phyloP scores from a whole-genome alignment of 2,113 vertebrate species.

The Martes martes region DNA sequence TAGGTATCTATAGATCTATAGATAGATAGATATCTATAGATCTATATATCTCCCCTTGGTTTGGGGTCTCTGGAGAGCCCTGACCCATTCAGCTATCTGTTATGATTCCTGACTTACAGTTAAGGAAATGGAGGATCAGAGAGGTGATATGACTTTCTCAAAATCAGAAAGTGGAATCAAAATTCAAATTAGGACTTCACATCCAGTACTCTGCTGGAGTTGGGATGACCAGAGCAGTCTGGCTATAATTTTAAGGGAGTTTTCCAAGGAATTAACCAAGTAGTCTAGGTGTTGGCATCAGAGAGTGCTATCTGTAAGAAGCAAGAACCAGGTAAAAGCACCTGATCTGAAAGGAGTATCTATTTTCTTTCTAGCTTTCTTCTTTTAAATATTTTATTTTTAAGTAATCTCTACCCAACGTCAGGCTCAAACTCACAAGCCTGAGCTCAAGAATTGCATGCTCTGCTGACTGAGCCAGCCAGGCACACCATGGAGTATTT shows the following conservation, averaged over 20 bases:
- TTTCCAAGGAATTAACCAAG: too few relatives aligned
- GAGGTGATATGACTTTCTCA: neutral
- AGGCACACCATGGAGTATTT: neutral
- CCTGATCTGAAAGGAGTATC: neutral
- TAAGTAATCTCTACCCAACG: neutral
- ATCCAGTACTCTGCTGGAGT: neutral
- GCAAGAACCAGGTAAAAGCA: neutral
- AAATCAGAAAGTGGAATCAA: neutral
- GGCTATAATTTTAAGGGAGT: too few relatives aligned
- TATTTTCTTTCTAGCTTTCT: neutral
- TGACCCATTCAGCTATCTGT: too few relatives aligned
- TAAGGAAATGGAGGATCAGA: neutral
- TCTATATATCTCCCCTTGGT: neutral
- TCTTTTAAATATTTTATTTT: neutral
- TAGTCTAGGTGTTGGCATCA: accelerated
- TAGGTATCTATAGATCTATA: too few relatives aligned
- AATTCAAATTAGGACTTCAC: neutral
- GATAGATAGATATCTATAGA: too few relatives aligned
- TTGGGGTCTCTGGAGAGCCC: neutral
- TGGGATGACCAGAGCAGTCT: neutral
- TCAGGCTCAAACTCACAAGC: neutral
- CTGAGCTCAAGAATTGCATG: neutral
- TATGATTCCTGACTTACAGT: neutral
- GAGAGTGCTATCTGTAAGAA: neutral
- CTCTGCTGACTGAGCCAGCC: neutral